Evolutionary conservation across 2,888 invertebrate species (phyloP), one percentile per base, ranked within the genome.

Genomic region (Cryptocheilus praepositus): DNA sequence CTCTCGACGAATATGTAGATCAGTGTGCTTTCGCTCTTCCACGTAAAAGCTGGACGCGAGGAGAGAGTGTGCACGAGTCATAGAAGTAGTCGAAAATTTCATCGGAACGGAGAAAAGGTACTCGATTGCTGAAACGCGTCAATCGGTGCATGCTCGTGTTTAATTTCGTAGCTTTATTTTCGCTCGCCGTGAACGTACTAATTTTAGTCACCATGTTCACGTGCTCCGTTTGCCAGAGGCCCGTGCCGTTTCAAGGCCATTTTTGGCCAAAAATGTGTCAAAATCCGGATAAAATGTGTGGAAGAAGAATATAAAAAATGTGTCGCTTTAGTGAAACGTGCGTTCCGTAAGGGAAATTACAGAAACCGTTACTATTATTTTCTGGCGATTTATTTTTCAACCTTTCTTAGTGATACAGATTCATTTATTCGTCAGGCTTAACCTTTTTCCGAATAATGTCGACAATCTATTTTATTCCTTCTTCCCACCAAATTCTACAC

Each of bases 1-100:
- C 59, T 64, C 61, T 54, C 60, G 56, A 62, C 56, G 54, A 52
- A 61, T 51, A 63, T 64, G 61, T 11, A 19, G 49, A 63, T 62
- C 66, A 59, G 25, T 43, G 49, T 7, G 16, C 64, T 57, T n/a
- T 25, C 64, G 69, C 60, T 67, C 64, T 52, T 54, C 36, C 21
- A 44, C 22, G 66, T 25, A 57, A 25, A 44, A 52, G 36, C 25
- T 56, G 21, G 53, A 19, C 60, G 61, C 22, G 45, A 64, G 60
- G 52, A 63, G 57, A 22, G 25, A 36, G 44, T 52, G 18, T 45
- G 49, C n/a, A n/a, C 19, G 22, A 15, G 15, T 7, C 3, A n/a
- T 11, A 25, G 18, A 3, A 45, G 18, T 2, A 36, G 18, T 52
- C 36, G 13, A 25, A 54, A 65, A 62, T 43, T 49, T 18, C 16